phyloP scores from a whole-genome alignment of 2,888 invertebrate species.

The Germaria angustata region DNA sequence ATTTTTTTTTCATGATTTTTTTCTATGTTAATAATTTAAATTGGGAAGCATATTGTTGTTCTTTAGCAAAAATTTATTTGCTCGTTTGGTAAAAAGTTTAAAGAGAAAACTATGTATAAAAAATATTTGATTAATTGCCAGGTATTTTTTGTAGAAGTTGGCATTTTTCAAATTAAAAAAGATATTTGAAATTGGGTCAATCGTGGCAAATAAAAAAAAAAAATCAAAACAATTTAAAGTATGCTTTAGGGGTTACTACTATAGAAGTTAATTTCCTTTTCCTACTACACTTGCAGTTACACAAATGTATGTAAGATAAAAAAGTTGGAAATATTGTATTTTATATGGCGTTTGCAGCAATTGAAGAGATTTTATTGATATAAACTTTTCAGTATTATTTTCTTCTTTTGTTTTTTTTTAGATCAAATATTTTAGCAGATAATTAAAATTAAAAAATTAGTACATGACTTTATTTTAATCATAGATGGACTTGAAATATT shows the following conservation, averaged over 20 bases:
- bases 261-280: background rate
- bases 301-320: no score
- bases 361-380: no score
- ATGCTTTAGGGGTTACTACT: no score
- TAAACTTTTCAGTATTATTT: no score
- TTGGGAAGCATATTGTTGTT: background rate
- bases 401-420: no score
- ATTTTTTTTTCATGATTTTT: background rate
- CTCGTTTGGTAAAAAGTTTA: background rate
- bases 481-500: no score
- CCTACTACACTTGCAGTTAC: background rate
- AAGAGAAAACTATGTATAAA: background rate
- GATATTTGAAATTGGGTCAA: background rate
- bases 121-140: slow-evolving; percentile 21
- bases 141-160: background rate
- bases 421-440: no score
- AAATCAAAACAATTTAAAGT: background rate
- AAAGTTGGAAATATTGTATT: no score
- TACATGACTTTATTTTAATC: no score
- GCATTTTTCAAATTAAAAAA: background rate
- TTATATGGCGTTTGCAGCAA: no score
- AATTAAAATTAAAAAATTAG: no score
- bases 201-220: no score
- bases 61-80: background rate
- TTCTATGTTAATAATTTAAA: background rate